phyloP scores from a whole-genome alignment of 92 coral and sea anemone genomes.

The Siderastrea radians region DNA sequence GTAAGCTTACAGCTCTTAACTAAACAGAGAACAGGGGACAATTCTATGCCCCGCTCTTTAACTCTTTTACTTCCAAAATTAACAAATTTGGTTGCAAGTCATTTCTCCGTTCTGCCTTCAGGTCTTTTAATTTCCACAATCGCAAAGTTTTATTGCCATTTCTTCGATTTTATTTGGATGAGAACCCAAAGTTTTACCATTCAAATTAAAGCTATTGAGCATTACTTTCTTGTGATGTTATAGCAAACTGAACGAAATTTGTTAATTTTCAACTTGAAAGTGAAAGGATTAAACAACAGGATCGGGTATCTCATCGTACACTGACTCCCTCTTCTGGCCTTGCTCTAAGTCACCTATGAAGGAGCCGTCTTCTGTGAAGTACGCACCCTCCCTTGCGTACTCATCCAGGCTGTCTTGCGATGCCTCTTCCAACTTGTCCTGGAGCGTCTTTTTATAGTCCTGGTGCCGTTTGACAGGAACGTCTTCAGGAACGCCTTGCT shows the following conservation, averaged over 20 bases:
- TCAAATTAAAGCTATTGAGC: too few relatives aligned
- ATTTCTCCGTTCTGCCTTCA: too few relatives aligned
- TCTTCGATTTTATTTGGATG: too few relatives aligned
- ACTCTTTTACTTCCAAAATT: too few relatives aligned
- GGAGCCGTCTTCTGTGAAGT: constrained; percentile 47
- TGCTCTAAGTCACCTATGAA: constrained; percentile 22
- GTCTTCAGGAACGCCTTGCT: neutral
- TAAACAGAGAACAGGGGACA: too few relatives aligned
- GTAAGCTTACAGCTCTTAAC: too few relatives aligned
- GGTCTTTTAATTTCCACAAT: too few relatives aligned
- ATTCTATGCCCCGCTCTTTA: too few relatives aligned
- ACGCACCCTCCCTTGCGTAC: constrained; percentile 5
- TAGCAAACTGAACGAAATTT: neutral
- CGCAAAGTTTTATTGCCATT: too few relatives aligned
- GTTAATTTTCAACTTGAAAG: neutral
- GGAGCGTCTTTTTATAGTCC: constrained; percentile 9
- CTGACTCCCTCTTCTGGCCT: neutral
- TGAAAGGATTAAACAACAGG: constrained; percentile 16
- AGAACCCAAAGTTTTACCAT: too few relatives aligned
- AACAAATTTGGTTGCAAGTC: too few relatives aligned
- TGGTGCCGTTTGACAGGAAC: constrained; percentile 13
- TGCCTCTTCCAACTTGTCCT: constrained; percentile 1
- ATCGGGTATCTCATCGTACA: constrained; percentile 10
- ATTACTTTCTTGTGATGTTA: neutral
- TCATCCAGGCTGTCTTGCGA: constrained; percentile 50